Evolutionary conservation across 1,140 invertebrate genomes (phyloP), one percentile per base, ranked within the genome.

Genomic region (Halictus rubicundus): DNA sequence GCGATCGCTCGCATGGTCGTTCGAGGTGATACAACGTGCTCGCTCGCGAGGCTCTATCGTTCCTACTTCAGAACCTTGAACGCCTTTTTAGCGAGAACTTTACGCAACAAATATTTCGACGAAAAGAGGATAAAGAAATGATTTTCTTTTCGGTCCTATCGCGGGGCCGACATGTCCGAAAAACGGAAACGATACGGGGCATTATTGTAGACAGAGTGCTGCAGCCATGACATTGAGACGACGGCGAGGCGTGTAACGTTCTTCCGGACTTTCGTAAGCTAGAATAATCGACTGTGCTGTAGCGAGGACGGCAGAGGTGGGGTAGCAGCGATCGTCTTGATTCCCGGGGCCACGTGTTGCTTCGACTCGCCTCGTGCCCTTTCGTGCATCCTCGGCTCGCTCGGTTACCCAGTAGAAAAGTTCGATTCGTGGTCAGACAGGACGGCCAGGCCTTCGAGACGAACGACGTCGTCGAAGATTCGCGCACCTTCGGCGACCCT

Each of bases 301-400:
- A 37, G n/a, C 21, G 2, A 16, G 19, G 54, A 14, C 42, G 54
- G 19, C 9, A n/a, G 21, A 6, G 0, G 54, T 2, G 54, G 19
- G n/a, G n/a, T n/a, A n/a, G 21, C 14, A 32, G 14, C 82, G 61
- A 3, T 65, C 57, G 54, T 23, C 65, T 25, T 60, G 65, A 57
- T 64, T 39, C 70, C 79, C 42, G 64, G 74, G 60, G 80, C 83
- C 84, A 86, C 84, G 83, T 86, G 84, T 86, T 86, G 84, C 84
- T 81, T 85, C 83, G 59, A 73, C 68, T 69, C 19, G 21, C 32
- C 65, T 75, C 77, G 72, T 71, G 49, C 54, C 46, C 52, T 49
- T 49, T 80, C 75, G 74, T 25, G 16, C 21, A 39, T 52, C 57
- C 78, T 72, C 78, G 49, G n/a, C 9, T 14, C 32, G 61, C 25